Evolutionary conservation across 53 echinoderm and acorn worm genomes (phyloP), one percentile per base, ranked within the genome.

Genomic region (Luidia sarsii): DNA sequence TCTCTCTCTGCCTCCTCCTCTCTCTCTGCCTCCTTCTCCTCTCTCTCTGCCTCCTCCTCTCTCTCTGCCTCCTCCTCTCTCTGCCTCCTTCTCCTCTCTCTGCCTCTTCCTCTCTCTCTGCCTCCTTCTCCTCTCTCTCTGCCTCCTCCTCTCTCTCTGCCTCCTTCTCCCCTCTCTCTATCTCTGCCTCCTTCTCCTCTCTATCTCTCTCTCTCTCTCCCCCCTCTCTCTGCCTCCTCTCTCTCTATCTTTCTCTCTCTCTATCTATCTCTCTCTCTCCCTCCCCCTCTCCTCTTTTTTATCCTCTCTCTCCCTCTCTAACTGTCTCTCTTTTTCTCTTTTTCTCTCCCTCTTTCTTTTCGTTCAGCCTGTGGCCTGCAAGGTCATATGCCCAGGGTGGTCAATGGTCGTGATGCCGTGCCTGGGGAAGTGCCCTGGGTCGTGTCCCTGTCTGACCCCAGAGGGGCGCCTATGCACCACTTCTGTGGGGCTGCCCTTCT

Each of bases 401-500:
- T 61, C 7, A 77, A 31, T 20, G 77, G 77, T 2, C 20, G 60
- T 46, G 60, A 77, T 32, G 77, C 36, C 21, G 19, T 46, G 21
- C 77, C 60, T 0, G 77, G 77, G 10, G 60, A 77, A 33, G 77
- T 48, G 11, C 77, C 77, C 2, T 77, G 77, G 77, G 46, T 77
- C 46, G 77, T 77, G 29, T 77, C 77, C 20, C 59, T 77, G 7
- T 55, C 56, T 1, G 45, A 77, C 31, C 77, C 77, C 20, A 28
- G 27, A 37, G 62, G 60, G 19, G 48, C 31, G 8, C 7, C 29
- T 16, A 10, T 20, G 16, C 45, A 77, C 14, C 77, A 77, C 45
- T 77, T 31, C 77, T 77, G 77, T 77, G 77, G 77, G 39, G 77
- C 60, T 31, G 61, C 77, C 21, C 46, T 77, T n/a, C 55, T 77